phyloP scores from a whole-genome alignment of 2,888 invertebrate genomes.

The Lasioglossum oenotherae region DNA sequence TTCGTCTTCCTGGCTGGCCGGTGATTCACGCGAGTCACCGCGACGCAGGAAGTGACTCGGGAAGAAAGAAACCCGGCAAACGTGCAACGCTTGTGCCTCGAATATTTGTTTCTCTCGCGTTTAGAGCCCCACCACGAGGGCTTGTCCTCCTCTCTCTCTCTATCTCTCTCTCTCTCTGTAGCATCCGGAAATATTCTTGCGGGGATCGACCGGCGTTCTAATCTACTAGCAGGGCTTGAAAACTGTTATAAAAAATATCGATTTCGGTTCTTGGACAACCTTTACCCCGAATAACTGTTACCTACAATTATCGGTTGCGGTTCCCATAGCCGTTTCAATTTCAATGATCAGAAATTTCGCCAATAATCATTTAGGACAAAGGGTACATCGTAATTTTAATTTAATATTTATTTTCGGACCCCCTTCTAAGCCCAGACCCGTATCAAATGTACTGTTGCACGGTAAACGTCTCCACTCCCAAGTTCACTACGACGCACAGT shows the following conservation, averaged over 20 bases:
- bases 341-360: too few species aligned
- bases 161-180: background rate
- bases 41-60: constrained; percentile 70
- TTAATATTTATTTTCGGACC: background rate
- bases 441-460: background rate
- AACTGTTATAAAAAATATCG: background rate
- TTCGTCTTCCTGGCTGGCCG: constrained; percentile 56
- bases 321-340: too few species aligned
- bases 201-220: background rate
- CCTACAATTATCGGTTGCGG: background rate
- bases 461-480: background rate
- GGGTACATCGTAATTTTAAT: background rate
- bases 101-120: constrained; percentile 41
- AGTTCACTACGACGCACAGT: background rate
- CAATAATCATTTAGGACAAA: too few species aligned
- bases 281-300: background rate
- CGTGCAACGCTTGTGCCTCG: constrained; percentile 47
- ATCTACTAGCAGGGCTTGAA: background rate
- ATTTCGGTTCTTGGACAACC: background rate
- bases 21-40: constrained; percentile 72
- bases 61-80: constrained; percentile 65
- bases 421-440: background rate
- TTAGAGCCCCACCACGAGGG: background rate
- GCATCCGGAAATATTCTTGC: constrained; percentile 17
- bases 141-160: background rate